Base-by-base conservation (phyloP, 2,797 vertebrate genomes). In the Mareca penelope region DNA sequence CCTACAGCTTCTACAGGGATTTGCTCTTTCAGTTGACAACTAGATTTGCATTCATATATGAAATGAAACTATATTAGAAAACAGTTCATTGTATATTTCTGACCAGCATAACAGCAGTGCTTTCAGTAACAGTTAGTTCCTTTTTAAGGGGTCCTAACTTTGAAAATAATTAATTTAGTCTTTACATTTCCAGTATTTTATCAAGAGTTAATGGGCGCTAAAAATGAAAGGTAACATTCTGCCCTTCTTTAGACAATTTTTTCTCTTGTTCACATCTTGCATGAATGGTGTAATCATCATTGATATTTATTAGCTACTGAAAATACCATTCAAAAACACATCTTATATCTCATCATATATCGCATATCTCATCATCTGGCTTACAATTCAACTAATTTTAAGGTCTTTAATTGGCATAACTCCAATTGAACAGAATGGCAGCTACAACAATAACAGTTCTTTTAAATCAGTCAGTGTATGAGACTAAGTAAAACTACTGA, bases 281-380 rank as follows among this genome's bases (percentile, higher is more conserved):
- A 15, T 53, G 37, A 89, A 86, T 69, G 89, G 40, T 13, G 52
- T 83, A 82, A 52, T 86, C 94, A 88, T 91, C 68, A 83, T 92
- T 67, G 83, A 46, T 59, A 79, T 18, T 63, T 40, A 70, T 50
- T 86, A 91, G n/a, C 59, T 42, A 76, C 29, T 29, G 55, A 91
- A 95, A 96, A 96, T 60, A 93, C 6, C 71, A 39, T 86, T 87
- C 77, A 80, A 95, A 87, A 48, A 57, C 42, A 64, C n/a, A 71
- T 55, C 59, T 89, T 59, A 35, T 88, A 67, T 42, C 42, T 42
- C 42, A 42, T 42, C 42, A 42, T 42, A 8, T 42, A 42, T 18
- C 16, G 17, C 5, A 13, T 23, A 40, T 5, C 1, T 35, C 7
- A 37, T 95, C 50, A 67, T 78, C 61, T 88, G 26, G 7, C 7